Percentiles rank a stretch among this genome's conserved stretches.
These are phyloP conservation scores for Holothuria scabra DNA, from an alignment of 53 echinoderm and acorn worm species.

Conservation along the genomic window DNA sequence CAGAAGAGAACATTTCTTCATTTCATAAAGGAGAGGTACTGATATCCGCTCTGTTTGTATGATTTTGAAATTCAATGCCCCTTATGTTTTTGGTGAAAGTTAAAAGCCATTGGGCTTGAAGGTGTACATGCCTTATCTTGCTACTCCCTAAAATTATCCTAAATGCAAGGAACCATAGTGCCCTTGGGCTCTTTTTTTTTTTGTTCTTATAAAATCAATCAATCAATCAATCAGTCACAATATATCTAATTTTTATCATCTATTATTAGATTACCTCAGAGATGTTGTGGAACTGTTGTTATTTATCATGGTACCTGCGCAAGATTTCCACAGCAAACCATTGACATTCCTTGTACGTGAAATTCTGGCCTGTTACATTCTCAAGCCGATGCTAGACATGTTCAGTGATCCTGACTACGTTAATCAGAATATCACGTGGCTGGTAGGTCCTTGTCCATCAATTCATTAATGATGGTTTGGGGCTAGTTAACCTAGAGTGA, in stretches of 20 bases:
- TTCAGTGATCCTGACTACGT: conserved; percentile 95
- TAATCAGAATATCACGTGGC: conserved; percentile 91
- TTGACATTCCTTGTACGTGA: conserved; percentile 82
- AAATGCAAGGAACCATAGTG: no score
- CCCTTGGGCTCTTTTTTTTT: neutral
- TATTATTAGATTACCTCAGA: conserved; percentile 80
- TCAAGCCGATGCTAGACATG: conserved; percentile 86
- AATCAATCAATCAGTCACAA: no score
- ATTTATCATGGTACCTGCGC: conserved; percentile 82
- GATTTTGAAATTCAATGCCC: no score
- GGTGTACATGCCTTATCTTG: no score
- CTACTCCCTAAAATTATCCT: no score
- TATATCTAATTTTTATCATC: neutral
- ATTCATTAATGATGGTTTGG: no score
- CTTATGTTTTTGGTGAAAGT: no score
- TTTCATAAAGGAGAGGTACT: no score
- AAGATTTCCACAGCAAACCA: conserved; percentile 90
- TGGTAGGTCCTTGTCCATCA: conserved; percentile 55
- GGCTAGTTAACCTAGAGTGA: no score
- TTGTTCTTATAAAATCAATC: no score
- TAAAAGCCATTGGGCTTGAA: no score
- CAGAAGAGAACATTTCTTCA: neutral
- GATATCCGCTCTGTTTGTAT: no score
- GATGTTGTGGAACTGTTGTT: conserved; percentile 80
- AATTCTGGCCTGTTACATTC: conserved; percentile 74